Base-by-base conservation (phyloP, 2,797 vertebrate species). In the Tarsius wallacei region DNA sequence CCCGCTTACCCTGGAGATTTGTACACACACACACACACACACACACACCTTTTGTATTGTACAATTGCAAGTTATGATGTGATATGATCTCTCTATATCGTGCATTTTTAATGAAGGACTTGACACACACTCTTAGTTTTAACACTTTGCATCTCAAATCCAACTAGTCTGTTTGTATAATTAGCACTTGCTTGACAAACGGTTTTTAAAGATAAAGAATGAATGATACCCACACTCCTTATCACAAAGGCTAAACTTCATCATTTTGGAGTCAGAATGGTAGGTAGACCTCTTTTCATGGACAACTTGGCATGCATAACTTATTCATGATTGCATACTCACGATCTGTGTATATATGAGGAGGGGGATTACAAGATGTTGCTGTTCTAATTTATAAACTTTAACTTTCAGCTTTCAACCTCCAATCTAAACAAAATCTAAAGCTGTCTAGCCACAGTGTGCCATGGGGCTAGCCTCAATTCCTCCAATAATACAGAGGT, bases 361-460 rank as follows among this genome's bases (percentile, higher is more conserved):
- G 36, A 94, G 36, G 21, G 21, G 8, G 51, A 94, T 19, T 19
- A 71, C 85, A 77, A 95, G 96, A 95, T n/a, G 19, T 15, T 78
- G 90, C 73, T 82, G 31, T 71, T 92, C 42, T 70, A 47, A 84
- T 91, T 70, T 47, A 33, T 42, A 80, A 91, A 71, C 33, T 66
- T 51, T 36, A 36, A 61, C 73, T 84, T 83, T 17, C 1, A 76
- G 66, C 51, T 85, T 36, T 90, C 49, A 51, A 42, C 7, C 63
- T 93, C 57, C 47, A 82, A 66, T 70, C 36, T 71, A 68, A 93
- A 78, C 31, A 87, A 68, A 85, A 84, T 33, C 49, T 47, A 59
- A 93, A 16, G 16, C 33, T 5, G 13, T 42, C 51, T 42, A 77
- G 28, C 73, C 73, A 77, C 4, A 49, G 26, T 1, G 2, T 31